Evolutionary conservation across 1,140 invertebrate species (phyloP).

Genomic region (Ectropis grisescens): DNA sequence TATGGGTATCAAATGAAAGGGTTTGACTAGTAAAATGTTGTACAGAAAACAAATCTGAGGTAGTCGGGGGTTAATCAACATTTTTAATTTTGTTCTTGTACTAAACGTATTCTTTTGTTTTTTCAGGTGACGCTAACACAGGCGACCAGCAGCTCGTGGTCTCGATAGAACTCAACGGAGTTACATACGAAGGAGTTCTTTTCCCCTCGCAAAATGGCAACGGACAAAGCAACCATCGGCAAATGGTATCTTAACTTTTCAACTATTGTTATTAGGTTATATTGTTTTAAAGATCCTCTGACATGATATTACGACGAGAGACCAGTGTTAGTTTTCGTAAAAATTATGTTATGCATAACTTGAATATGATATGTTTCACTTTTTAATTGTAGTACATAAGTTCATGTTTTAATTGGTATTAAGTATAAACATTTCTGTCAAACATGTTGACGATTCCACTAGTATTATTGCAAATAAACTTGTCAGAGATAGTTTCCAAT

Average conservation of each 20-base stretch:
- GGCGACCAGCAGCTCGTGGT: slow-evolving; percentile 92
- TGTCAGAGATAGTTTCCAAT: too few relatives aligned
- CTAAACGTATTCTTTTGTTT: background rate
- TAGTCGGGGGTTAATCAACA: too few relatives aligned
- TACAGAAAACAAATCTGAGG: too few relatives aligned
- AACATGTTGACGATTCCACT: too few relatives aligned
- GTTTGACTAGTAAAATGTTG: too few relatives aligned
- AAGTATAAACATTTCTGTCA: slow-evolving; percentile 8
- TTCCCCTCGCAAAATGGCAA: slow-evolving; percentile 76
- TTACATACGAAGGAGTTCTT: slow-evolving; percentile 89
- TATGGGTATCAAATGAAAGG: too few relatives aligned
- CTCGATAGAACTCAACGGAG: slow-evolving; percentile 96
- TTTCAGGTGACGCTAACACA: slow-evolving; percentile 76
- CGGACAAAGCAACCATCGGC: slow-evolving; percentile 65
- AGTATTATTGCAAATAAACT: too few relatives aligned
- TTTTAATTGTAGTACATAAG: too few relatives aligned
- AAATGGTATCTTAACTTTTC: slow-evolving; percentile 54
- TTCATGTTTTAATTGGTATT: slow-evolving; percentile 8
- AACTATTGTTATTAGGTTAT: slow-evolving; percentile 2
- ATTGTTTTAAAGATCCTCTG: slow-evolving; percentile 7
- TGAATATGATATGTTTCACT: too few relatives aligned
- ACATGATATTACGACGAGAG: background rate
- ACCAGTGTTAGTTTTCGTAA: background rate
- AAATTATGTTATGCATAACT: too few relatives aligned
- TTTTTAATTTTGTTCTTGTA: too few relatives aligned